Evolutionary conservation across 37 sponge, comb jelly and placozoan species (phyloP), one percentile per base, ranked within the genome.

Genomic region (Hormiphora californensis): DNA sequence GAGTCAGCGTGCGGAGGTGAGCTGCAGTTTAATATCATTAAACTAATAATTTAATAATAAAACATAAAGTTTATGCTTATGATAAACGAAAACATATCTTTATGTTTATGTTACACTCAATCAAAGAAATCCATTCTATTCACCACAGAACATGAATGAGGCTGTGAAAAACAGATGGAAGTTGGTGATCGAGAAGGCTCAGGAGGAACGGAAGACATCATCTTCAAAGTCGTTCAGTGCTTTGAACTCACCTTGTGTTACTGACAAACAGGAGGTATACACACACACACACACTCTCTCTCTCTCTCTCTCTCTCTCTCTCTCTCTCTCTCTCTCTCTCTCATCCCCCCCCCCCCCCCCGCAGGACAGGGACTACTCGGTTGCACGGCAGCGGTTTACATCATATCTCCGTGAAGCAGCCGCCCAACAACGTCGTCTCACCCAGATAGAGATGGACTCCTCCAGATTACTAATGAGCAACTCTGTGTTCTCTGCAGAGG

Each of bases 131-230:
- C n/a, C n/a, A n/a, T n/a, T n/a, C n/a, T n/a, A n/a, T n/a, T n/a
- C n/a, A n/a, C n/a, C n/a, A n/a, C n/a, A n/a, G 61, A 57, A 57
- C n/a, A 57, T 57, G 3, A 57, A 57, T 5, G 3, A 28, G 27
- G 61, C 61, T 19, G 61, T 57, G 61, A 57, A 15, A 15, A 57
- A 57, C 61, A 5, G 61, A 57, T 57, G 61, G 61, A 23, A 57
- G 23, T 15, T 57, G n/a, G n/a, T 57, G 61, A 15, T 57, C 30
- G 61, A 57, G 61, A 57, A 57, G n/a, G 7, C 61, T 12, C 61
- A 57, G 61, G n/a, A 57, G 27, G 61, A 57, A 30, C 9, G 61
- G 23, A n/a, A n/a, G n/a, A n/a, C n/a, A n/a, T n/a, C n/a, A n/a
- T n/a, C n/a, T n/a, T n/a, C n/a, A n/a, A n/a, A n/a, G n/a, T n/a